phyloP scores from a whole-genome alignment of 37 sponge, comb jelly and placozoan species.

The Spongia lamella region DNA sequence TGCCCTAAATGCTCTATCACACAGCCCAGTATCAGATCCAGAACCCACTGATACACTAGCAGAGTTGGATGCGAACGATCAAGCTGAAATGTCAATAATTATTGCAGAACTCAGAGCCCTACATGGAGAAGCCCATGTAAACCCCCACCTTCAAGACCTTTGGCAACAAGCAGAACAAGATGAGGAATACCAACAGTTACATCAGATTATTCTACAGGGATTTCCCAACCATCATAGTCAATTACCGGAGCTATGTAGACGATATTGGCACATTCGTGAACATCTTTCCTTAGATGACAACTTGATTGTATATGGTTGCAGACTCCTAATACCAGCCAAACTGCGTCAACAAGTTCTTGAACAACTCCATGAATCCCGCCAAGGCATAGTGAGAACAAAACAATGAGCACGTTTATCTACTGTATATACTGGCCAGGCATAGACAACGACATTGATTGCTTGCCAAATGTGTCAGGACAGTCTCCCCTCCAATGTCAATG shows the following conservation, averaged over 20 bases:
- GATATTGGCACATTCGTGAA: conserved; percentile 18
- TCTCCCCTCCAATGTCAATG: no score
- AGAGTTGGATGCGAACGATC: neutral
- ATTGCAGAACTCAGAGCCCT: neutral
- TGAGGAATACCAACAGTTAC: conserved; percentile 24
- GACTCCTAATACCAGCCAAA: no score
- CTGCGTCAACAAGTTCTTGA: neutral
- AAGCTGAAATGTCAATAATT: neutral
- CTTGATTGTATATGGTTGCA: no score
- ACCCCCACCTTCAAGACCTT: conserved; percentile 16
- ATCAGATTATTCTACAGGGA: conserved; percentile 9
- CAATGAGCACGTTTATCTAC: no score
- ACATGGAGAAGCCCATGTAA: neutral
- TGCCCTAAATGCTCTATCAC: conserved; percentile 36
- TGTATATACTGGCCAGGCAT: no score
- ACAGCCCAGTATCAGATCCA: conserved; percentile 4
- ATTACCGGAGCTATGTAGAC: neutral
- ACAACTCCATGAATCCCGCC: conserved; percentile 28
- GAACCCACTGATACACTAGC: conserved; percentile 10
- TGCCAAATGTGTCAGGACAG: conserved; percentile 35
- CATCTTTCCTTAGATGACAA: no score
- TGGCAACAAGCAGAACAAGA: conserved; percentile 21
- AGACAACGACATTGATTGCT: conserved; percentile 1
- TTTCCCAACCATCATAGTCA: conserved; percentile 21
- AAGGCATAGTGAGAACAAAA: no score